A percentile compares a stretch with the other conserved stretches of the same genome.
phyloP scores from a whole-genome alignment of 2,113 vertebrate genomes.

The Tor tambroides region DNA sequence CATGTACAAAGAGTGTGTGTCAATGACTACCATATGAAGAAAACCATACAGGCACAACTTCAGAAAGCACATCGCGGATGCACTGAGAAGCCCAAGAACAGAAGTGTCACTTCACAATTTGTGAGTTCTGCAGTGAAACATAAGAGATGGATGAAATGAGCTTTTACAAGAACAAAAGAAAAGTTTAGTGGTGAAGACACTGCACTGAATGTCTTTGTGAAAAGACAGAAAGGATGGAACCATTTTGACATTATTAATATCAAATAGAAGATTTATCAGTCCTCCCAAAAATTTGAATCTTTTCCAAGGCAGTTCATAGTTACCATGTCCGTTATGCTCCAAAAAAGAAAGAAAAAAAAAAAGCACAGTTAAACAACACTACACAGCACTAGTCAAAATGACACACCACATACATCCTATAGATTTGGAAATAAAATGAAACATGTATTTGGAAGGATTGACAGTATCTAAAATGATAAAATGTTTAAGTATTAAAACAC shows the following conservation, averaged over 20 bases:
- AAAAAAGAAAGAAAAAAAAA: neutral
- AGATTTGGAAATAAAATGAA: neutral
- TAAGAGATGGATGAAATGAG: neutral
- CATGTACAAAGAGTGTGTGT: constrained; percentile 24
- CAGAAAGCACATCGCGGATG: neutral
- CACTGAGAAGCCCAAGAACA: neutral
- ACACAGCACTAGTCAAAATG: too few species aligned
- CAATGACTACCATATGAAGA: constrained; percentile 38
- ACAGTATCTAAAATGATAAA: neutral
- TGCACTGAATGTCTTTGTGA: neutral
- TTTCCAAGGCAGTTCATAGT: neutral
- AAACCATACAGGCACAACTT: neutral
- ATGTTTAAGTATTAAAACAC: neutral
- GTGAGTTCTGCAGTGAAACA: neutral
- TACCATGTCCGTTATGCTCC: neutral
- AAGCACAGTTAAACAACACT: too few species aligned
- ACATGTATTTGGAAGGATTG: neutral
- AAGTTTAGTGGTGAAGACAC: neutral
- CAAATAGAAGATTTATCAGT: neutral
- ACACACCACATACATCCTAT: neutral
- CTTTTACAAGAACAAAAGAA: constrained; percentile 3
- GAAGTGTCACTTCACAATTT: constrained; percentile 24
- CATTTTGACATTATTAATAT: neutral
- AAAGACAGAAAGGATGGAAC: constrained; percentile 1
- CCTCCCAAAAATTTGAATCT: neutral